Conservation (phyloP, 2,797 vertebrate species). For the Arremon aurantiirostris region DNA sequence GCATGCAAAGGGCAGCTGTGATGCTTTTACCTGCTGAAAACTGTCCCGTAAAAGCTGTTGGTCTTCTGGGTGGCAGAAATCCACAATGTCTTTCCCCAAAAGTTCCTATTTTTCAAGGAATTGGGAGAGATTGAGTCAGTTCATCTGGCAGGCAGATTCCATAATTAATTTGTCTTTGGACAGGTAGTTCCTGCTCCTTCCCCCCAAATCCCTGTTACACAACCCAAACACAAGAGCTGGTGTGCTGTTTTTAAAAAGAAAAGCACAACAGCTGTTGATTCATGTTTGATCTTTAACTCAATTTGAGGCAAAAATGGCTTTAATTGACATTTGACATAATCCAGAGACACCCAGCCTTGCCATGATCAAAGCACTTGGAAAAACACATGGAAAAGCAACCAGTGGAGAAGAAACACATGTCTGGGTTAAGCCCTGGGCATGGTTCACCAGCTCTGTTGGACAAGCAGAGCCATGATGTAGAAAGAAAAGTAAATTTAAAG, state of each 20-base stretch:
- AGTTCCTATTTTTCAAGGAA: conserved; percentile 80
- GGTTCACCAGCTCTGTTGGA: neutral
- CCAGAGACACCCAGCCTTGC: neutral
- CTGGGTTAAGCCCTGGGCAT: neutral
- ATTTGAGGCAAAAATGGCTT: neutral
- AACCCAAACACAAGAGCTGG: neutral
- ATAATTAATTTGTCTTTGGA: neutral
- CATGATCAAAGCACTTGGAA: neutral
- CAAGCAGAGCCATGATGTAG: fast-evolving
- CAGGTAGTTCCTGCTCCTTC: neutral
- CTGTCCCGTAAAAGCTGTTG: conserved; percentile 92
- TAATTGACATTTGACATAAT: neutral
- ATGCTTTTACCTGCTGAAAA: conserved; percentile 87
- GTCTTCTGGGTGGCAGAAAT: conserved; percentile 92
- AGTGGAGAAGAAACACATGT: neutral
- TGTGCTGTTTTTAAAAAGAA: neutral
- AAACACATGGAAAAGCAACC: neutral
- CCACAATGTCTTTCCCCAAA: conserved; percentile 92
- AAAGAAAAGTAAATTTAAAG: neutral
- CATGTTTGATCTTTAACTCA: neutral
- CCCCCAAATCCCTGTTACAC: neutral
- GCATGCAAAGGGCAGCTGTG: neutral
- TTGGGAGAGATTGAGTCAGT: neutral
- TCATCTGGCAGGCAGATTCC: neutral
- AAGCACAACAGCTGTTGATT: neutral